Percentiles rank a stretch among this genome's conserved stretches.
phyloP scores from a whole-genome alignment of 53 echinoderm and acorn worm genomes.

The Echinarachnius parma region DNA sequence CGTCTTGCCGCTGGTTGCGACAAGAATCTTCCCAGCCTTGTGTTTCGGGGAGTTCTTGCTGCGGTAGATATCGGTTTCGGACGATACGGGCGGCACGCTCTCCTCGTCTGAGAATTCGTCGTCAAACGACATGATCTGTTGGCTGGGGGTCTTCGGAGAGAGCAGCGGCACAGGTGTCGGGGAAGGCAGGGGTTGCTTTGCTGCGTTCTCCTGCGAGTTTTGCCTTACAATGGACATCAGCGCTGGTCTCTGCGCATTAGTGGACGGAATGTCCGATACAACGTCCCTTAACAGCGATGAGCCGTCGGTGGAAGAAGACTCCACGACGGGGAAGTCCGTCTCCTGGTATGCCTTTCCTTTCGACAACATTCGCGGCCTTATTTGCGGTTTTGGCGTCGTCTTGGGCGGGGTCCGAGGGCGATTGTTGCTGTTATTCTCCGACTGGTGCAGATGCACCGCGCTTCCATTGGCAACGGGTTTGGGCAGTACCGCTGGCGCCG shows the following conservation, averaged over 20 bases:
- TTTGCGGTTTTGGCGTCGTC: background rate
- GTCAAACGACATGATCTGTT: constrained; percentile 62
- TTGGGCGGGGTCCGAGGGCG: constrained; percentile 2
- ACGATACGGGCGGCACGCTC: background rate
- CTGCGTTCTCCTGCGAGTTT: background rate
- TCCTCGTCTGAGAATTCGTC: constrained; percentile 49
- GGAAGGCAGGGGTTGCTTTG: background rate
- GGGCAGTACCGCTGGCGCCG: background rate
- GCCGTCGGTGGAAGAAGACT: no score
- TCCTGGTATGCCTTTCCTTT: constrained; percentile 15
- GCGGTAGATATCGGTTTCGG: constrained; percentile 2
- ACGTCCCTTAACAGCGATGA: background rate
- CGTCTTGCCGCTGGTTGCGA: background rate
- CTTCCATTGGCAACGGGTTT: constrained; percentile 1
- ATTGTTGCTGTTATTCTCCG: constrained; percentile 34
- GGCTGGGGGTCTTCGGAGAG: background rate
- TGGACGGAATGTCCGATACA: background rate
- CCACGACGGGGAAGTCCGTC: constrained; percentile 28
- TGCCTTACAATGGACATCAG: background rate
- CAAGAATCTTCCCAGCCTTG: constrained; percentile 4
- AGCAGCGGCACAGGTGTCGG: background rate
- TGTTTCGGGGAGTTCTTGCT: constrained; percentile 35
- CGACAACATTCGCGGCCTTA: background rate
- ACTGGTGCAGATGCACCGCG: constrained; percentile 4
- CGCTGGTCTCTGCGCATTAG: background rate